Percentiles rank a stretch among this genome's conserved stretches.
Conservation (phyloP, 1,140 invertebrate genomes). For the Rhysida immarginata region DNA sequence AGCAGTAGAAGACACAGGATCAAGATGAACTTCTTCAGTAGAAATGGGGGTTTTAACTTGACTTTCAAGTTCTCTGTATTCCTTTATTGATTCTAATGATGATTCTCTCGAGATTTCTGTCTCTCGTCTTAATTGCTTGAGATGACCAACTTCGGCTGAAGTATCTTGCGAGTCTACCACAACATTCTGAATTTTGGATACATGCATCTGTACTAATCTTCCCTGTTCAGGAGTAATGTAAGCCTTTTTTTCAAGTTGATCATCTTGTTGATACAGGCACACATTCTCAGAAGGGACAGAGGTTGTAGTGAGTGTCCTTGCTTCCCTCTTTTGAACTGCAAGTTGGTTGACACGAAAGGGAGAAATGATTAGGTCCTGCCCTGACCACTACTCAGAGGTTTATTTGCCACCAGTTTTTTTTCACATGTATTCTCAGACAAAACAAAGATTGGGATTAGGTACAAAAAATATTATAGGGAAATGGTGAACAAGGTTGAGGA, state of each 20-base stretch:
- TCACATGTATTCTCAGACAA: constrained; percentile 5
- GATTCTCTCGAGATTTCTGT: no score
- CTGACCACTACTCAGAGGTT: neutral
- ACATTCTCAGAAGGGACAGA: constrained; percentile 1
- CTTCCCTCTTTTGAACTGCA: neutral
- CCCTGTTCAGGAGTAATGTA: neutral
- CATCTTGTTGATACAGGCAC: neutral
- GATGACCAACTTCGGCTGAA: no score
- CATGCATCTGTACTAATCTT: neutral
- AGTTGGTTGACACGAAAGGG: constrained; percentile 4
- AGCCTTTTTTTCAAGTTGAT: neutral
- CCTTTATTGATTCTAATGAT: no score
- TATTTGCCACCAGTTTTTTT: neutral
- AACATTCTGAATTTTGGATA: no score
- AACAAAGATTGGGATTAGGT: neutral
- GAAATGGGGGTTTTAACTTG: no score
- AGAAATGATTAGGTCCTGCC: constrained; percentile 7
- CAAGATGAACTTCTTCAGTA: no score
- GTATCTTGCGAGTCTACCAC: no score
- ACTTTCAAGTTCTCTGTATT: no score
- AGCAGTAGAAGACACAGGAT: no score
- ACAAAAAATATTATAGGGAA: no score
- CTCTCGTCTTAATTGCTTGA: no score
- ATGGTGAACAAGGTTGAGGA: neutral
- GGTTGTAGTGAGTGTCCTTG: constrained; percentile 4